Percentiles rank a stretch among this genome's conserved stretches.
These are phyloP conservation scores for Champsocephalus gunnari DNA, from an alignment of 2,797 vertebrate species.

Conservation along the genomic window DNA sequence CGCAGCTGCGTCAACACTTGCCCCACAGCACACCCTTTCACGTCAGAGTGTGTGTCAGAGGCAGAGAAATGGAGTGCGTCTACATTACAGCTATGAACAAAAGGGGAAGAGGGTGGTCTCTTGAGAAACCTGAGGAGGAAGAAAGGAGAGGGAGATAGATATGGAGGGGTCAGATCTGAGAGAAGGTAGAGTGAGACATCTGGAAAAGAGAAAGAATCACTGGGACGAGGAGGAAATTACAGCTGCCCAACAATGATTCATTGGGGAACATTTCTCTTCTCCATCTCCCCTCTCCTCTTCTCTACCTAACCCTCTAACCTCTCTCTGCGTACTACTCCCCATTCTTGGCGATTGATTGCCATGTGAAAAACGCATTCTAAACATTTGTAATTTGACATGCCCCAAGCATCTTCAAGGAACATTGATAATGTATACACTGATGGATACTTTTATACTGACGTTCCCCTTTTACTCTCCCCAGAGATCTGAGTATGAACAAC, in stretches of 20 bases:
- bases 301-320: constrained; percentile 65
- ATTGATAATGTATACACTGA: constrained; percentile 33
- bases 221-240: constrained; percentile 82
- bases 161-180: constrained; percentile 76
- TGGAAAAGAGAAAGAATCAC: constrained; percentile 82
- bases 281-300: constrained; percentile 65
- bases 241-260: constrained; percentile 86
- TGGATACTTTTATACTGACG: constrained; percentile 50
- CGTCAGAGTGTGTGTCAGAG: constrained; percentile 61
- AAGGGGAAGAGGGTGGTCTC: constrained; percentile 55
- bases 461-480: constrained; percentile 67
- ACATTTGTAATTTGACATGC: constrained; percentile 50
- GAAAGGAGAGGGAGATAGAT: constrained; percentile 50
- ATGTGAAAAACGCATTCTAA: constrained; percentile 51
- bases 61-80: constrained; percentile 67
- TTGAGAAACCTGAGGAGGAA: constrained; percentile 56
- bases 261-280: constrained; percentile 82
- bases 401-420: constrained; percentile 35
- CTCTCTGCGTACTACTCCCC: constrained; percentile 37
- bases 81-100: constrained; percentile 63
- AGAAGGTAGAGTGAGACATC: constrained; percentile 82
- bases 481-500: constrained; percentile 98
- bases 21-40: constrained; percentile 58
- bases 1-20: constrained; percentile 77
- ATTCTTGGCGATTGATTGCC: constrained; percentile 52